Percentiles rank a stretch among this genome's conserved stretches.
These are phyloP conservation scores for Thalpophila matura DNA, from an alignment of 2,888 invertebrate species.

Conservation along the genomic window DNA sequence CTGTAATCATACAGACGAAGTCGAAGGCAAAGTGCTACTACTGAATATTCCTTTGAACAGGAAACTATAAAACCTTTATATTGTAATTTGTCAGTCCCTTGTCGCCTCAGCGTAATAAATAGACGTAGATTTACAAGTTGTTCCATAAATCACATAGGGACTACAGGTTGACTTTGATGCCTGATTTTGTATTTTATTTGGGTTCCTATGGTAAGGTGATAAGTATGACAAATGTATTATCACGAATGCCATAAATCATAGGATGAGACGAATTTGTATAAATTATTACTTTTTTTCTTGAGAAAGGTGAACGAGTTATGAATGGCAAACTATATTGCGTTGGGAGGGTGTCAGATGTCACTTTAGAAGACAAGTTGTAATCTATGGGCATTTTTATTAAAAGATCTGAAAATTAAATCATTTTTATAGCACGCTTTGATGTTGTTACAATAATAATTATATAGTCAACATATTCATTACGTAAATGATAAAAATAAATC, in stretches of 20 bases:
- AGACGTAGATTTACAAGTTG: slow-evolving; percentile 55
- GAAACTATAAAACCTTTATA: slow-evolving; percentile 56
- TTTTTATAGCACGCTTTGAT: background rate
- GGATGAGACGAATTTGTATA: slow-evolving; percentile 55
- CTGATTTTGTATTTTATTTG: slow-evolving; percentile 63
- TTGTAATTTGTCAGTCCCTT: slow-evolving; percentile 59
- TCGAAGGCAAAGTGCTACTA: too few species aligned
- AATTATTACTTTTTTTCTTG: slow-evolving; percentile 45
- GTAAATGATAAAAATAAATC: background rate
- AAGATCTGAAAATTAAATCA: background rate
- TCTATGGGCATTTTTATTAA: slow-evolving; percentile 19
- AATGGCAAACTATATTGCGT: slow-evolving; percentile 50
- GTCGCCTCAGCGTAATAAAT: slow-evolving; percentile 59
- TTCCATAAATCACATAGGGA: slow-evolving; percentile 61
- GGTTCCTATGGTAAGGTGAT: slow-evolving; percentile 42
- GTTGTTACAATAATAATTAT: background rate
- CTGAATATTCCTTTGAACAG: slow-evolving; percentile 20
- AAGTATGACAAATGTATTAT: slow-evolving; percentile 62
- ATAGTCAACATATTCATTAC: background rate
- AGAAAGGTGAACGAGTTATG: slow-evolving; percentile 29
- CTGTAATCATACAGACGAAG: too few species aligned
- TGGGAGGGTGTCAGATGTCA: slow-evolving; percentile 33
- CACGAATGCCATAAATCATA: slow-evolving; percentile 56
- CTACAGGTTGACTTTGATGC: slow-evolving; percentile 57
- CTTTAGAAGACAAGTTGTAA: slow-evolving; percentile 10